Conservation (phyloP, 2,113 vertebrate genomes). For the Nematolebias whitei region DNA sequence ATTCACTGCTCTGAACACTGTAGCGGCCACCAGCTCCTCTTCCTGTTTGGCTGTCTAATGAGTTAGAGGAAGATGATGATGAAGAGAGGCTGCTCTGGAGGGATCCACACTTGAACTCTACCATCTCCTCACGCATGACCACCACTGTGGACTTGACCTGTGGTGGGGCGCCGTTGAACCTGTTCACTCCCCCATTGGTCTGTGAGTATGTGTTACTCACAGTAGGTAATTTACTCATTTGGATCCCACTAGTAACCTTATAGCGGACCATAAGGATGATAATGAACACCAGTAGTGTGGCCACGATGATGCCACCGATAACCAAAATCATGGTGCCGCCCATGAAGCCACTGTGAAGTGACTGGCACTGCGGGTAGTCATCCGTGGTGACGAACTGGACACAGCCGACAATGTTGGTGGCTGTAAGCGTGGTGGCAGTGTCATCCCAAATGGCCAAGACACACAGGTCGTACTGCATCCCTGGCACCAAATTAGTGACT, state of each 20-base stretch:
- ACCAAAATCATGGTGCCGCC: slow-evolving; percentile 97
- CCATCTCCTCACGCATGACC: slow-evolving; percentile 87
- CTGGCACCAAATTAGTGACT: slow-evolving; percentile 93
- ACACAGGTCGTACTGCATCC: slow-evolving; percentile 93
- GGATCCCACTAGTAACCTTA: slow-evolving; percentile 88
- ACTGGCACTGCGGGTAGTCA: slow-evolving; percentile 92
- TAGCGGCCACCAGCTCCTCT: slow-evolving; percentile 81
- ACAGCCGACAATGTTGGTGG: slow-evolving; percentile 95
- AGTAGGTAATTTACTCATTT: slow-evolving; percentile 82
- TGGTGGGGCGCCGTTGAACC: slow-evolving; percentile 81
- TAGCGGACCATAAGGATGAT: slow-evolving; percentile 97
- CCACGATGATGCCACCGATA: slow-evolving; percentile 95
- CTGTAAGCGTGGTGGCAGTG: slow-evolving; percentile 91
- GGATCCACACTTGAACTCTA: slow-evolving; percentile 89
- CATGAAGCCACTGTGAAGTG: slow-evolving; percentile 92
- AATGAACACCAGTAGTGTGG: slow-evolving; percentile 94
- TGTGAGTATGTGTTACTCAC: slow-evolving; percentile 93
- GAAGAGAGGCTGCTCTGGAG: slow-evolving; percentile 90
- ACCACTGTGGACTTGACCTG: slow-evolving; percentile 85
- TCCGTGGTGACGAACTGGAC: slow-evolving; percentile 92
- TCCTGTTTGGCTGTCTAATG: slow-evolving; percentile 85
- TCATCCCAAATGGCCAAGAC: slow-evolving; percentile 98
- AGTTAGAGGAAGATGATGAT: slow-evolving; percentile 85
- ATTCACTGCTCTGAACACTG: slow-evolving; percentile 81
- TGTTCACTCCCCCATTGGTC: slow-evolving; percentile 85